Conservation (phyloP, 2,888 invertebrate species). For the Linnaemya vulpina region DNA sequence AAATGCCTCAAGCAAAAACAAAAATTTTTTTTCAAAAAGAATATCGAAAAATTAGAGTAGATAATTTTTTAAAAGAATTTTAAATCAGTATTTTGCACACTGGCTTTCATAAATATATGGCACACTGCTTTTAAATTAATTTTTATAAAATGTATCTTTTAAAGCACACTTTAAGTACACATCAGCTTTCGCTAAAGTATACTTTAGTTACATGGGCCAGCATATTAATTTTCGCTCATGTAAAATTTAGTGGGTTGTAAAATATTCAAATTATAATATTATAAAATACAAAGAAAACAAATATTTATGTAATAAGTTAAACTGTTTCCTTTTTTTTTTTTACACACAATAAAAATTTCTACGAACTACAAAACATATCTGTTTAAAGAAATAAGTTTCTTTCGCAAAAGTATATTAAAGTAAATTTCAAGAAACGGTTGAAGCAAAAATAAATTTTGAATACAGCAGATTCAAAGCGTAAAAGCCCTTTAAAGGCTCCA, state of each 20-base stretch:
- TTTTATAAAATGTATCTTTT: no score
- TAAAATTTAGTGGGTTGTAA: conserved; percentile 54
- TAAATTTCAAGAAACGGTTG: background rate
- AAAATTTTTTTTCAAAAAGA: no score
- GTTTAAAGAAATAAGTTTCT: conserved; percentile 45
- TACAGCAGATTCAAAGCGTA: background rate
- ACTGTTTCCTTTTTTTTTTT: conserved; percentile 40
- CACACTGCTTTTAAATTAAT: no score
- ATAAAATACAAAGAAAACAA: background rate
- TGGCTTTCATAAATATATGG: no score
- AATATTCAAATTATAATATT: background rate
- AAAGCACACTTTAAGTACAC: no score
- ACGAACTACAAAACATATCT: conserved; percentile 66
- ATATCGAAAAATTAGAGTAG: no score
- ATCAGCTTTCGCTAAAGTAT: no score
- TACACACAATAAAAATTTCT: conserved; percentile 34
- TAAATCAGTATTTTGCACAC: no score
- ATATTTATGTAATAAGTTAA: conserved; percentile 31
- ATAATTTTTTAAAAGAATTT: no score
- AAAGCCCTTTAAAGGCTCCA: conserved; percentile 50
- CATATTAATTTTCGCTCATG: background rate
- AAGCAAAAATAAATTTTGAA: background rate
- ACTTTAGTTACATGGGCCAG: no score
- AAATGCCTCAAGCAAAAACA: no score
- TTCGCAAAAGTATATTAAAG: background rate